Conservation (phyloP, 2,888 invertebrate species). For the Trichacis sp. region DNA sequence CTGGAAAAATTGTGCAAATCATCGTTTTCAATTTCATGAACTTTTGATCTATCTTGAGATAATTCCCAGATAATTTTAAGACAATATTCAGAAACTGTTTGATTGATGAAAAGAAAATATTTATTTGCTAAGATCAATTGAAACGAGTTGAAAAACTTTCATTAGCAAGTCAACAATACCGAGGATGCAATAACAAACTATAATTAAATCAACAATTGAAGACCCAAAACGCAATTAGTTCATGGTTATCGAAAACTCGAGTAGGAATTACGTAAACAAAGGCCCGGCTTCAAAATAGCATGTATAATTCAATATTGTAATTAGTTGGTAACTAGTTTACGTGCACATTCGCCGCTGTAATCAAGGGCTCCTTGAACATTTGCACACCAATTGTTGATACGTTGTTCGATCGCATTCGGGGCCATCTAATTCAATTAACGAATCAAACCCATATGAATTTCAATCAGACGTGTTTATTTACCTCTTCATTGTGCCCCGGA, state of each 20-base stretch:
- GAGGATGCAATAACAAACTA: no score
- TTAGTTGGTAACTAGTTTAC: neutral
- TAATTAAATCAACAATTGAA: no score
- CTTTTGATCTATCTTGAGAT: no score
- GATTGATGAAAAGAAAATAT: no score
- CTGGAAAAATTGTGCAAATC: no score
- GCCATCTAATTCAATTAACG: neutral
- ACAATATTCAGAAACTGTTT: no score
- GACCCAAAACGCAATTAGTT: neutral
- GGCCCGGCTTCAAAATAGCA: neutral
- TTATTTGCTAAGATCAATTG: no score
- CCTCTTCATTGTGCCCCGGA: neutral
- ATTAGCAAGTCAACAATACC: no score
- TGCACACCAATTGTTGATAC: neutral
- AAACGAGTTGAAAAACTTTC: no score
- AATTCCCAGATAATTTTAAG: no score
- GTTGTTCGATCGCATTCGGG: neutral
- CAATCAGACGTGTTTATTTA: neutral
- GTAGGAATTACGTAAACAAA: neutral
- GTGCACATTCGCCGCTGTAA: neutral
- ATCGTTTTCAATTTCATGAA: no score
- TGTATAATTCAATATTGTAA: slow-evolving; percentile 1
- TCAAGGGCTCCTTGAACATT: slow-evolving; percentile 1
- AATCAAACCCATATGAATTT: neutral
- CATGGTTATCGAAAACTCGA: neutral